These are phyloP conservation scores for Okamejei kenojei DNA, from an alignment of 2,797 vertebrate species.

Conservation along the genomic window DNA sequence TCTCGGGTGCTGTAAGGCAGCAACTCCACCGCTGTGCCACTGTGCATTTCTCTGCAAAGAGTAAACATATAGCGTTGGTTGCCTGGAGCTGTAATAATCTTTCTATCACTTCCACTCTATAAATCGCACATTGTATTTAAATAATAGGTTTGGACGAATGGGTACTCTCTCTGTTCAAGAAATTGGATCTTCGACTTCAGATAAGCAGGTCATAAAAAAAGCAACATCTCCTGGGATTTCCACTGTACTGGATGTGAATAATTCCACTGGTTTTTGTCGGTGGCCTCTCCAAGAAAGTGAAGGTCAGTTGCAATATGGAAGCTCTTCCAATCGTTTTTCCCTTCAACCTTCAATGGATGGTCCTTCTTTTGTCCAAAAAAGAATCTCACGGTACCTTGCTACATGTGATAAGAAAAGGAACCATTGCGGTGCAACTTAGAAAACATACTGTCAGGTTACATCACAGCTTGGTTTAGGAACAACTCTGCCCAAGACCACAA, in stretches of 20 bases:
- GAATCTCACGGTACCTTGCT: too few species aligned
- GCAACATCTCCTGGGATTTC: slow-evolving; percentile 63
- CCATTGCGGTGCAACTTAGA: too few species aligned
- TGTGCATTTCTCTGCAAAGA: background rate
- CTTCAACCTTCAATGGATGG: too few species aligned
- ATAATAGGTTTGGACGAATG: slow-evolving; percentile 70
- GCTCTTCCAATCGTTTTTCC: background rate
- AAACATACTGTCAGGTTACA: too few species aligned
- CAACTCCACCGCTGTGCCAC: too few species aligned
- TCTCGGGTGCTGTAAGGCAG: too few species aligned
- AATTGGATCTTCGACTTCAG: slow-evolving; percentile 49
- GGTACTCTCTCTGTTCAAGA: slow-evolving; percentile 73
- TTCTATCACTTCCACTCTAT: background rate
- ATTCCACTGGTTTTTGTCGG: slow-evolving; percentile 80
- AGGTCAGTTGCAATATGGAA: slow-evolving; percentile 58
- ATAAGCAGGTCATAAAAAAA: slow-evolving; percentile 56
- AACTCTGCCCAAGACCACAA: too few species aligned
- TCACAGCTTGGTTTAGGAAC: too few species aligned
- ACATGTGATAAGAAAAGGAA: too few species aligned
- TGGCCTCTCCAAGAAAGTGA: slow-evolving; percentile 69
- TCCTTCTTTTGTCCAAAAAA: too few species aligned
- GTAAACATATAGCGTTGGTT: background rate
- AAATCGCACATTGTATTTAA: background rate
- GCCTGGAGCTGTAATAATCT: background rate
- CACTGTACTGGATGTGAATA: slow-evolving; percentile 70